A percentile compares a stretch with the other conserved stretches of the same genome.
Conservation (phyloP, 2,797 vertebrate genomes). For the Clarias fuscus region DNA sequence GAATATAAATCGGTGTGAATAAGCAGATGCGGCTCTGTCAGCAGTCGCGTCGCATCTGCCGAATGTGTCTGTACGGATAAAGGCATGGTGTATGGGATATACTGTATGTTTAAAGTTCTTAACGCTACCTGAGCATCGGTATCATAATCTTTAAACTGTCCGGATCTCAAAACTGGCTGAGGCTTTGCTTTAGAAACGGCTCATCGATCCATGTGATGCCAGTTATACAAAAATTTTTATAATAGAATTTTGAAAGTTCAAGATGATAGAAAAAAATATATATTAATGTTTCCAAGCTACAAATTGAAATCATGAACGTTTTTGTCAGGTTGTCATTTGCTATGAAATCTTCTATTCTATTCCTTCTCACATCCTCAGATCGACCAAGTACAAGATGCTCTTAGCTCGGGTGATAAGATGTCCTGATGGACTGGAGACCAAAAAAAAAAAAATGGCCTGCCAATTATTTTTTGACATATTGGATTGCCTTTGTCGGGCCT, state of each 20-base stretch:
- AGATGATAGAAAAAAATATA: conserved; percentile 19
- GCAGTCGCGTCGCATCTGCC: conserved; percentile 17
- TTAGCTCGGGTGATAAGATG: conserved; percentile 19
- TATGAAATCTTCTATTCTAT: background rate
- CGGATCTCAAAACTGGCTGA: background rate
- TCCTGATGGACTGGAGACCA: conserved; percentile 3
- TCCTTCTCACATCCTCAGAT: conserved; percentile 13
- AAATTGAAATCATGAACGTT: background rate
- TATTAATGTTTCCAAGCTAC: background rate
- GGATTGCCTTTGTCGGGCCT: conserved; percentile 25
- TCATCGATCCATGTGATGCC: background rate
- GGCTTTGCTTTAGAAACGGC: conserved; percentile 9
- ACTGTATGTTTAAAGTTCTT: conserved; percentile 1
- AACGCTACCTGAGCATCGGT: conserved; percentile 19
- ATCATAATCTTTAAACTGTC: background rate
- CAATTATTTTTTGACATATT: conserved; percentile 37
- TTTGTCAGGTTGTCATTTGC: conserved; percentile 9
- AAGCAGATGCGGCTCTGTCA: conserved; percentile 34
- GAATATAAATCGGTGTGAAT: conserved; percentile 43
- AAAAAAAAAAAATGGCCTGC: conserved; percentile 16
- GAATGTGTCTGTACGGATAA: background rate
- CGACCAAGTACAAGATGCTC: background rate
- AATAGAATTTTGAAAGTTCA: background rate
- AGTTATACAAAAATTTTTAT: background rate
- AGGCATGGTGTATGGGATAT: background rate